Conservation (phyloP, 2,888 invertebrate species). For the Lypha dubia region DNA sequence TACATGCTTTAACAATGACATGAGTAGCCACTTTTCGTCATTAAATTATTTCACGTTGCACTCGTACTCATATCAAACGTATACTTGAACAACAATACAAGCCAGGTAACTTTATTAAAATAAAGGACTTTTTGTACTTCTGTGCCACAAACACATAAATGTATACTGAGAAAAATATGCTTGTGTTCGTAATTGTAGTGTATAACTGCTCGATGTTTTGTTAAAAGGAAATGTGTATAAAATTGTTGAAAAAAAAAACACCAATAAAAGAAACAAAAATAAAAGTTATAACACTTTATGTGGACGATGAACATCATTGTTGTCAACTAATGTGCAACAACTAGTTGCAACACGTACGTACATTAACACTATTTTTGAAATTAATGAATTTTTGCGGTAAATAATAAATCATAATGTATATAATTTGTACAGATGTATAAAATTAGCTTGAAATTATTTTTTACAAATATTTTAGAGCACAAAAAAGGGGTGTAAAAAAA, state of each 20-base stretch:
- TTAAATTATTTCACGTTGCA: conserved; percentile 67
- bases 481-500: too few relatives aligned
- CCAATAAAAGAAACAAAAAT: conserved; percentile 16
- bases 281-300: conserved; percentile 46
- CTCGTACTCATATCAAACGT: conserved; percentile 12
- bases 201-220: not conserved
- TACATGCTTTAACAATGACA: conserved; percentile 29
- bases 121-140: conserved; percentile 57
- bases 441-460: not conserved
- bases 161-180: not conserved
- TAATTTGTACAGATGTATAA: not conserved
- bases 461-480: not conserved
- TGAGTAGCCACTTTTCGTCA: conserved; percentile 65
- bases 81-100: conserved; percentile 49
- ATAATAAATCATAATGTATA: conserved; percentile 9
- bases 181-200: not conserved
- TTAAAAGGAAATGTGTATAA: conserved; percentile 28
- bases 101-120: conserved; percentile 60
- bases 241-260: conserved; percentile 10
- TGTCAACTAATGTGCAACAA: conserved; percentile 65
- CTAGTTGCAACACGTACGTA: conserved; percentile 56
- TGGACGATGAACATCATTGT: conserved; percentile 42
- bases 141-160: conserved; percentile 36
- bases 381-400: conserved; percentile 29
- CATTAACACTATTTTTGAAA: conserved; percentile 31